Conservation (phyloP, 2,113 vertebrate genomes). For the Neodontobutis hainanensis region DNA sequence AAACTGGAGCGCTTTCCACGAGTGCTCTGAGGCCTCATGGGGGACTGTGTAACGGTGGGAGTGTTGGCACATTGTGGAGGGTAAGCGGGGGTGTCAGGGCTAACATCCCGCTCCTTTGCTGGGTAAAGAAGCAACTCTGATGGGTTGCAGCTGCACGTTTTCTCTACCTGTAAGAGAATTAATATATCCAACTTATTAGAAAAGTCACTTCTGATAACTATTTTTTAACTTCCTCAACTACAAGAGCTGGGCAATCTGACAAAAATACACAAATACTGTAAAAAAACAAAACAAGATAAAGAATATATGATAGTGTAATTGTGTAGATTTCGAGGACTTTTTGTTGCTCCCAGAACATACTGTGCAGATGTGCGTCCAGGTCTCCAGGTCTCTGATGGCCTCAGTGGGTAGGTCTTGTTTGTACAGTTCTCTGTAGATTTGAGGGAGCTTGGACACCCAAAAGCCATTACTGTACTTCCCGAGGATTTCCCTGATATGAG, state of each 20-base stretch:
- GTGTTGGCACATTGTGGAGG: background rate
- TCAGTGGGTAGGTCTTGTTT: conserved; percentile 85
- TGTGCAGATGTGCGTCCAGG: conserved; percentile 88
- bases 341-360: conserved; percentile 67
- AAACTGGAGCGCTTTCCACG: conserved; percentile 38
- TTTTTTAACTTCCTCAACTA: no score
- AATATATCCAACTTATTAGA: background rate
- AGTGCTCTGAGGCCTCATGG: conserved; percentile 30
- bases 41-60: conserved; percentile 2
- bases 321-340: no score
- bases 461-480: conserved; percentile 87
- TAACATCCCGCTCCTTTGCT: conserved; percentile 65
- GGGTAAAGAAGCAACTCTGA: conserved; percentile 88
- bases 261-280: no score
- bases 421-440: conserved; percentile 88
- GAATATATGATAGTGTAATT: no score
- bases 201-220: background rate
- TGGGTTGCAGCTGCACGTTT: conserved; percentile 82
- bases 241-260: no score
- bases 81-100: background rate
- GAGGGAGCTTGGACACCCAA: conserved; percentile 88
- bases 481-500: conserved; percentile 84
- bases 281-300: no score
- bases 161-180: conserved; percentile 82
- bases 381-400: conserved; percentile 83